phyloP scores from a whole-genome alignment of 2,797 vertebrate genomes.

The Amblyraja radiata region DNA sequence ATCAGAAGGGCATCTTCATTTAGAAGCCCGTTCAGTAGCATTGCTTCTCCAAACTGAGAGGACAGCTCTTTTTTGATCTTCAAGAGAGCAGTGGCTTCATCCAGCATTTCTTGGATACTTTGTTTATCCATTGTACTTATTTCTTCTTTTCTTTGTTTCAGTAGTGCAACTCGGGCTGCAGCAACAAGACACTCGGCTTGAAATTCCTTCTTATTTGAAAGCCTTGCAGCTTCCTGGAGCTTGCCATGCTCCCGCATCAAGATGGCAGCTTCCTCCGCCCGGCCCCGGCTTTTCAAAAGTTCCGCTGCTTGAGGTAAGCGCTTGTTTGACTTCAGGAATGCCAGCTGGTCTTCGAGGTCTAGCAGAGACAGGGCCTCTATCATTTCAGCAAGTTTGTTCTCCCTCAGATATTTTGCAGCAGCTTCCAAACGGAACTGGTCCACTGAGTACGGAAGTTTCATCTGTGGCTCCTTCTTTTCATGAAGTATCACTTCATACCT shows the following conservation, averaged over 20 bases:
- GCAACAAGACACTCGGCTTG: constrained; percentile 58
- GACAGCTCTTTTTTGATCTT: constrained; percentile 47
- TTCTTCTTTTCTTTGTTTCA: constrained; percentile 36
- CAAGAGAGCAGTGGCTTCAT: constrained; percentile 55
- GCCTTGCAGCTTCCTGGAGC: constrained; percentile 59
- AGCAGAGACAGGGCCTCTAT: constrained; percentile 61
- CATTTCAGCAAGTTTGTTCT: constrained; percentile 58
- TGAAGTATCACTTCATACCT: constrained; percentile 57
- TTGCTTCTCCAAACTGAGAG: constrained; percentile 54
- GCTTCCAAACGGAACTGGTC: constrained; percentile 63
- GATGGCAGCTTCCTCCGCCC: constrained; percentile 62
- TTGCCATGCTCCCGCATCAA: constrained; percentile 61
- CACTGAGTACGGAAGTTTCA: constrained; percentile 56
- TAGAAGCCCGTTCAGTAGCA: constrained; percentile 54
- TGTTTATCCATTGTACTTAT: constrained; percentile 37
- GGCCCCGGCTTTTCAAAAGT: constrained; percentile 53
- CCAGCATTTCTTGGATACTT: constrained; percentile 43
- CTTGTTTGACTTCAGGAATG: constrained; percentile 60
- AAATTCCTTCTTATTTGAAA: constrained; percentile 55
- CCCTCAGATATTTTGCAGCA: constrained; percentile 57
- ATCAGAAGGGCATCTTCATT: constrained; percentile 51
- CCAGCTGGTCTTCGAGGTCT: constrained; percentile 61
- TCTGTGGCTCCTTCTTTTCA: constrained; percentile 45
- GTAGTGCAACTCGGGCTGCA: constrained; percentile 47
- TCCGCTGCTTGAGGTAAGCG: constrained; percentile 57